phyloP scores from a whole-genome alignment of 2,113 vertebrate species.

The Casuarius casuarius region DNA sequence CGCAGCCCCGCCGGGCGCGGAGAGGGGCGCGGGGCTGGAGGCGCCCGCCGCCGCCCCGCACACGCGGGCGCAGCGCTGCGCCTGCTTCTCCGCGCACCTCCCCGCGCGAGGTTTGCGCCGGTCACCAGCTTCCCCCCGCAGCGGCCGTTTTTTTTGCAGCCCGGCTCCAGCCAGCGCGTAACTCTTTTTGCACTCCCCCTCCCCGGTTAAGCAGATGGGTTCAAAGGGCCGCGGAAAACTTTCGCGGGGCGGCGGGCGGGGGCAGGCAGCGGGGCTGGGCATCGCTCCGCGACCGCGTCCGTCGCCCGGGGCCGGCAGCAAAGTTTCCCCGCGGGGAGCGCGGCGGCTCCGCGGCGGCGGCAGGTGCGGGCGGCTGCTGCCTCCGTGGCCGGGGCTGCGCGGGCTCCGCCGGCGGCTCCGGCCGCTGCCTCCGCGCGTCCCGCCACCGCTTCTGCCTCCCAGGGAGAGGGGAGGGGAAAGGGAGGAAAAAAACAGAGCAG shows the following conservation, averaged over 20 bases:
- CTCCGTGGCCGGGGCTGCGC: neutral
- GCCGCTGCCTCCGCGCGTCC: neutral
- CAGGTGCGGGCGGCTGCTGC: neutral
- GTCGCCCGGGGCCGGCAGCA: neutral
- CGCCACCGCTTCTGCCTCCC: neutral
- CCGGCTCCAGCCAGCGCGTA: neutral
- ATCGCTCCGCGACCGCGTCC: neutral
- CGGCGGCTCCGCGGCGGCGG: neutral
- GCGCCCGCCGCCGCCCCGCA: neutral
- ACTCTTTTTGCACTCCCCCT: neutral
- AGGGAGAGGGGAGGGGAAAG: neutral
- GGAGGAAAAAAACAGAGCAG: neutral
- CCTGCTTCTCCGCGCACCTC: neutral
- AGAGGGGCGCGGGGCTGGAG: neutral
- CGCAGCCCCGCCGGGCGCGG: neutral
- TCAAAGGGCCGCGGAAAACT: conserved; percentile 39
- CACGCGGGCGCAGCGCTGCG: neutral
- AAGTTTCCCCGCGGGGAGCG: neutral
- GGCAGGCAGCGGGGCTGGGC: neutral
- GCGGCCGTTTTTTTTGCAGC: neutral
- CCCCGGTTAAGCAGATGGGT: neutral
- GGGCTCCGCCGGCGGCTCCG: neutral
- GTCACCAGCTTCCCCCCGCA: neutral
- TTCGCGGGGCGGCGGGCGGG: neutral
- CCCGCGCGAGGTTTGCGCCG: neutral